Percentiles rank a stretch among this genome's conserved stretches.
These are phyloP conservation scores for Drosophila santomea DNA, from an alignment of 1,140 invertebrate genomes.

Conservation along the genomic window DNA sequence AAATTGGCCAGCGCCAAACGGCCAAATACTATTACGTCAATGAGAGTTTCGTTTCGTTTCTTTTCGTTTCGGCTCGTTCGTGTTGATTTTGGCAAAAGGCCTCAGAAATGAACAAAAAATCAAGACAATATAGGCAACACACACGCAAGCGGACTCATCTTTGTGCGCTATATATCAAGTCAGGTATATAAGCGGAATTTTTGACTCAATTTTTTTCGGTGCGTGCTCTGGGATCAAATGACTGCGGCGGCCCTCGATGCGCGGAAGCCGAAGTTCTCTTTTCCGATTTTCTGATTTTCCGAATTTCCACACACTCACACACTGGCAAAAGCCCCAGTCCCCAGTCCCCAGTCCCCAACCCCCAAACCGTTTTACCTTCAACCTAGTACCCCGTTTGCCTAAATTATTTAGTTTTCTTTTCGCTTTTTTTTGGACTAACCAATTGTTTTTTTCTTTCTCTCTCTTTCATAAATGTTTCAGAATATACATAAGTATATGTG, in stretches of 20 bases:
- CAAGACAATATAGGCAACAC: slow-evolving; percentile 48
- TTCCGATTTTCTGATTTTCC: slow-evolving; percentile 20
- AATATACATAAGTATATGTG: slow-evolving; percentile 74
- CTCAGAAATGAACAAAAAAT: slow-evolving; percentile 45
- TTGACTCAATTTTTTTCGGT: slow-evolving; percentile 52
- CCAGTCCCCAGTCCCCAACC: neutral
- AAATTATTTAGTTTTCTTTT: slow-evolving; percentile 50
- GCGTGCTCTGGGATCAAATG: slow-evolving; percentile 73
- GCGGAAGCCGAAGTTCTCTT: slow-evolving; percentile 18
- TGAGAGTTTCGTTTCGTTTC: slow-evolving; percentile 57
- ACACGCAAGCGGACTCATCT: neutral
- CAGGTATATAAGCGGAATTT: slow-evolving; percentile 68
- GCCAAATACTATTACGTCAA: slow-evolving; percentile 75
- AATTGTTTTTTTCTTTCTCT: slow-evolving; percentile 73
- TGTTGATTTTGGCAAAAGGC: slow-evolving; percentile 74
- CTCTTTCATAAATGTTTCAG: slow-evolving; percentile 78
- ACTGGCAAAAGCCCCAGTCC: slow-evolving; percentile 10
- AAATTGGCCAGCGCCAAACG: slow-evolving; percentile 50
- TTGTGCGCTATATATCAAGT: slow-evolving; percentile 36
- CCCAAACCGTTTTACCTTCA: slow-evolving; percentile 22
- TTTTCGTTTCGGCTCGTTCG: slow-evolving; percentile 40
- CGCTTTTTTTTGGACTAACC: slow-evolving; percentile 70
- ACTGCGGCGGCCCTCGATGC: slow-evolving; percentile 55
- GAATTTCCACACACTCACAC: slow-evolving; percentile 40
- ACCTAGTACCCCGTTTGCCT: slow-evolving; percentile 39